Evolutionary conservation across 2,888 invertebrate genomes (phyloP).

Genomic region (Linnaemya tessellans): DNA sequence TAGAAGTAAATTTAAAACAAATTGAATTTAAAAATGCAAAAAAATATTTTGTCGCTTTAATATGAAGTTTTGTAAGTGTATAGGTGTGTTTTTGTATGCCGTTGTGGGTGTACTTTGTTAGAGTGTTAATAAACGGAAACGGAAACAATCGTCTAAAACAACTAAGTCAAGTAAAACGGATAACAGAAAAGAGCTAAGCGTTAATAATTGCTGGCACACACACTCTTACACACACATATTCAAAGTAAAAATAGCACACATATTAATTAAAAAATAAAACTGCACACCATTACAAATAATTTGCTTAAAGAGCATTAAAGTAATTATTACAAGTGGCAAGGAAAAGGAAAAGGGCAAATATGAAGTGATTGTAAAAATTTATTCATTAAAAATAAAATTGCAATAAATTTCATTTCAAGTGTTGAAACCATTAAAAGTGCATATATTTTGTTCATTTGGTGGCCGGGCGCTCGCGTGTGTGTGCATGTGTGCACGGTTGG

Average conservation of each 20-base stretch:
- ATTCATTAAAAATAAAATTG: constrained; percentile 37
- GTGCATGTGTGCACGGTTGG: too few relatives aligned
- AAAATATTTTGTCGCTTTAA: background rate
- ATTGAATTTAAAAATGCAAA: background rate
- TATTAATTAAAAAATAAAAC: constrained; percentile 32
- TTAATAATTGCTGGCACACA: background rate
- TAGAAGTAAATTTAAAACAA: background rate
- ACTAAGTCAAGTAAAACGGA: constrained; percentile 23
- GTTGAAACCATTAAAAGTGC: constrained; percentile 30
- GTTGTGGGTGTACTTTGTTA: constrained; percentile 5
- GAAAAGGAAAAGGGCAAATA: background rate
- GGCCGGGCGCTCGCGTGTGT: too few relatives aligned
- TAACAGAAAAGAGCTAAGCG: background rate
- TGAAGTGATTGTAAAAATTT: constrained; percentile 32
- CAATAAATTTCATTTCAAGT: constrained; percentile 38
- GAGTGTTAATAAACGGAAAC: constrained; percentile 59
- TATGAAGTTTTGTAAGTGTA: background rate
- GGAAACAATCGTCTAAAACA: constrained; percentile 44
- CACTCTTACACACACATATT: background rate
- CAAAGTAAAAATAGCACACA: background rate
- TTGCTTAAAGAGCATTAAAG: background rate
- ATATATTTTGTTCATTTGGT: constrained; percentile 14
- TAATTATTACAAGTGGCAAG: constrained; percentile 30
- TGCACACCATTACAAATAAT: background rate
- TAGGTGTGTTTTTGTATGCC: background rate